phyloP scores from a whole-genome alignment of 2,888 invertebrate genomes.

The Digitonthophagus gazella region DNA sequence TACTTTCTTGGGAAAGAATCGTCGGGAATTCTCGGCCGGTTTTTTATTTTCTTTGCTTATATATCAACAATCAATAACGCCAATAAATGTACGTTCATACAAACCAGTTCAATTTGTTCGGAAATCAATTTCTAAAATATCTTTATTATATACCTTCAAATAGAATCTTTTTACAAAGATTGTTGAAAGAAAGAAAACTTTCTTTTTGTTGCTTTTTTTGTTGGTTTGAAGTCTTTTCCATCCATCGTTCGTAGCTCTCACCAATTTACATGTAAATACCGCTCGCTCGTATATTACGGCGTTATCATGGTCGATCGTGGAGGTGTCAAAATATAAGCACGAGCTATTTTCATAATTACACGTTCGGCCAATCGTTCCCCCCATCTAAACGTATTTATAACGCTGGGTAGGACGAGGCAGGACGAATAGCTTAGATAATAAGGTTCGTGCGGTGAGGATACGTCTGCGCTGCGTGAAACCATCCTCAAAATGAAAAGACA shows the following conservation, averaged over 20 bases:
- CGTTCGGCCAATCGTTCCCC: slow-evolving; percentile 29
- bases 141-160: neutral
- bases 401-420: slow-evolving; percentile 20
- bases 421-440: slow-evolving; percentile 24
- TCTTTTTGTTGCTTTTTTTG: neutral
- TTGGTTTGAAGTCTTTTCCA: neutral
- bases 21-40: too few species aligned
- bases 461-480: slow-evolving; percentile 15
- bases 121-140: neutral
- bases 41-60: too few species aligned
- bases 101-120: too few species aligned
- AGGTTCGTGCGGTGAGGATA: slow-evolving; percentile 20
- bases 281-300: slow-evolving; percentile 29
- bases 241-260: slow-evolving; percentile 17
- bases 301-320: slow-evolving; percentile 32
- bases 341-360: slow-evolving; percentile 37
- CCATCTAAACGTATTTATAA: slow-evolving; percentile 32
- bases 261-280: slow-evolving; percentile 37
- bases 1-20: neutral
- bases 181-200: neutral
- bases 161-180: neutral
- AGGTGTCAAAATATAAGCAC: slow-evolving; percentile 36
- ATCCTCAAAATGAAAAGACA: neutral
- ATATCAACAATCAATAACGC: too few species aligned
- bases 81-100: too few species aligned